A percentile compares a stretch with the other conserved stretches of the same genome.
phyloP scores from a whole-genome alignment of 2,888 invertebrate species.

The Chymomyza caudatula region DNA sequence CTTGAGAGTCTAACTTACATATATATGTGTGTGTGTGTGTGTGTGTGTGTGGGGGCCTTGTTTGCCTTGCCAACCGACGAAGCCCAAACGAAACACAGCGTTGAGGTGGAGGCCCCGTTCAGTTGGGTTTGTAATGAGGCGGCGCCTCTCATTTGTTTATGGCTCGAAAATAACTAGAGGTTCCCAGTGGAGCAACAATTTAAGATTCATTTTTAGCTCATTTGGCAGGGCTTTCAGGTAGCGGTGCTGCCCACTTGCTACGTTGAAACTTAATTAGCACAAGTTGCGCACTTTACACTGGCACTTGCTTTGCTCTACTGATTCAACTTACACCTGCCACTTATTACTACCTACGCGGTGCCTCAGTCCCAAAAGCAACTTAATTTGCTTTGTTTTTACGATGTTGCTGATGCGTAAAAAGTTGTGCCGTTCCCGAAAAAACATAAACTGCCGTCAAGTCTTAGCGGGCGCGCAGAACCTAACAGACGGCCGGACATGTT shows the following conservation, averaged over 20 bases:
- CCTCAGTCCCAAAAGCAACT: background rate
- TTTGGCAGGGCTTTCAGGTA: background rate
- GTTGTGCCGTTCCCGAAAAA: background rate
- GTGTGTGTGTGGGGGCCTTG: conserved; percentile 24
- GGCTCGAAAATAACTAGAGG: background rate
- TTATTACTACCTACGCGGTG: background rate
- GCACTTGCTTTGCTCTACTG: background rate
- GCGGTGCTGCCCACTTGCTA: background rate
- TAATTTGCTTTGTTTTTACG: background rate
- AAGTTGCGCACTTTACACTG: background rate
- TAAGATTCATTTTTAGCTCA: background rate
- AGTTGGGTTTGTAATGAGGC: too few relatives aligned
- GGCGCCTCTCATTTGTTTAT: background rate
- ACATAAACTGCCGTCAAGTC: background rate
- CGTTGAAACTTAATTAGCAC: background rate
- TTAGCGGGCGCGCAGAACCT: background rate
- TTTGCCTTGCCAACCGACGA: conserved; percentile 38
- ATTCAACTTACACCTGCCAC: background rate
- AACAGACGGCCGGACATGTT: conserved; percentile 11
- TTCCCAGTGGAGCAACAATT: background rate
- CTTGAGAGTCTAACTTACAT: conserved; percentile 24
- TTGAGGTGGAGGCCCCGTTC: too few relatives aligned
- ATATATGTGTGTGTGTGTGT: background rate
- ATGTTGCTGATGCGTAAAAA: background rate
- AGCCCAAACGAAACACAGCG: background rate